These are phyloP conservation scores for Mythimna albipuncta DNA, from an alignment of 2,888 invertebrate species.

Conservation along the genomic window DNA sequence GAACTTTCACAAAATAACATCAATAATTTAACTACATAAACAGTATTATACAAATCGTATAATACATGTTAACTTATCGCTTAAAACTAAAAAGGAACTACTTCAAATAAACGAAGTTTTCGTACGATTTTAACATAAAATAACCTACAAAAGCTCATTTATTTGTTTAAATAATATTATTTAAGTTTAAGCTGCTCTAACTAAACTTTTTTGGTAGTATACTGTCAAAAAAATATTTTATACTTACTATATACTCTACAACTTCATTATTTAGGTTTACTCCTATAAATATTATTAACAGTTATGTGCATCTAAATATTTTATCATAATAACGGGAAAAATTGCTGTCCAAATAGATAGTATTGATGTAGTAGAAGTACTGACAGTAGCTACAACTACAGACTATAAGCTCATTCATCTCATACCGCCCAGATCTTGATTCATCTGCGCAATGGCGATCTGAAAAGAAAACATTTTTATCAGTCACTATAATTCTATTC, in stretches of 20 bases:
- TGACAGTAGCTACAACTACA: conserved; percentile 31
- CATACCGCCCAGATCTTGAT: conserved; percentile 23
- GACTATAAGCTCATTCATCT: conserved; percentile 54
- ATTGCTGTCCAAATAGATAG: neutral
- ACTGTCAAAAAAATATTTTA: neutral
- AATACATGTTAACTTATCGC: conserved; percentile 30
- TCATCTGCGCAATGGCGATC: conserved; percentile 39
- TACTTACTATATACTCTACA: neutral
- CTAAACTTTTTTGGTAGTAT: neutral
- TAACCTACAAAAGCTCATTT: conserved; percentile 48
- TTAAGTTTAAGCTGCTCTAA: conserved; percentile 12
- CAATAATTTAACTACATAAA: neutral
- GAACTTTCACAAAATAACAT: neutral
- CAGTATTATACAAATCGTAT: conserved; percentile 16
- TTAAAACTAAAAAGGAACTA: conserved; percentile 49
- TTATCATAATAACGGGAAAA: neutral
- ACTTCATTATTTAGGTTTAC: neutral
- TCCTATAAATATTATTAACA: conserved; percentile 1
- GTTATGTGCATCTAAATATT: conserved; percentile 16
- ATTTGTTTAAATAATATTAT: conserved; percentile 24
- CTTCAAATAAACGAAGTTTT: conserved; percentile 42
- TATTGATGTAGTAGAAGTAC: conserved; percentile 3
- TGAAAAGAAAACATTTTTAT: neutral
- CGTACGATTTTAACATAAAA: conserved; percentile 51
- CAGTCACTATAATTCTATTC: too few species aligned